Evolutionary conservation across 2,113 vertebrate genomes (phyloP).

Genomic region (Malurus cyaneus): DNA sequence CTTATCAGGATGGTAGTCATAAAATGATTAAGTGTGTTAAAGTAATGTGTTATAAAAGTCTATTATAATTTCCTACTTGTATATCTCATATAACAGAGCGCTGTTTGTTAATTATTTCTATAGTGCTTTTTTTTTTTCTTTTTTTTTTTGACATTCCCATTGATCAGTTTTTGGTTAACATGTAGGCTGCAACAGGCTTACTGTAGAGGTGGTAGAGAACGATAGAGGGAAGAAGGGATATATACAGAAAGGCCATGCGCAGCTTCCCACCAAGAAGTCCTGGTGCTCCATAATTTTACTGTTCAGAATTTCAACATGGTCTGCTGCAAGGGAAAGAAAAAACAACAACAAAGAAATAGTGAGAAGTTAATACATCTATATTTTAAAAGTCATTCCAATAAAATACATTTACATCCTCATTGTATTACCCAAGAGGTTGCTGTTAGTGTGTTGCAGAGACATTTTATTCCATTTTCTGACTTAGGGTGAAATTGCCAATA

Average conservation of each 20-base stretch:
- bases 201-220: conserved; percentile 86
- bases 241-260: conserved; percentile 84
- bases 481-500: background rate
- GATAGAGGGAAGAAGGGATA: conserved; percentile 69
- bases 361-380: background rate
- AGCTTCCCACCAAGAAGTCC: conserved; percentile 85
- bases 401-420: background rate
- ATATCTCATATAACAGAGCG: conserved; percentile 74
- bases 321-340: conserved; percentile 72
- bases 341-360: conserved; percentile 5
- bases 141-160: conserved; percentile 74
- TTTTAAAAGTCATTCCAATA: background rate
- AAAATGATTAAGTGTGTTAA: conserved; percentile 78
- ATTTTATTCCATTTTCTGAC: background rate
- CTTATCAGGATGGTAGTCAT: conserved; percentile 68
- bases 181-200: conserved; percentile 89
- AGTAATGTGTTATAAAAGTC: conserved; percentile 75
- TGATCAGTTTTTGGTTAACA: conserved; percentile 83
- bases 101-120: conserved; percentile 71
- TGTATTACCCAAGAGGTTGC: background rate
- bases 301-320: conserved; percentile 88
- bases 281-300: conserved; percentile 84
- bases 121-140: conserved; percentile 59
- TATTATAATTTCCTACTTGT: conserved; percentile 72
- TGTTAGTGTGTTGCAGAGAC: background rate